Conservation (phyloP, 92 coral and sea anemone species). For the Plumapathes pennacea region DNA sequence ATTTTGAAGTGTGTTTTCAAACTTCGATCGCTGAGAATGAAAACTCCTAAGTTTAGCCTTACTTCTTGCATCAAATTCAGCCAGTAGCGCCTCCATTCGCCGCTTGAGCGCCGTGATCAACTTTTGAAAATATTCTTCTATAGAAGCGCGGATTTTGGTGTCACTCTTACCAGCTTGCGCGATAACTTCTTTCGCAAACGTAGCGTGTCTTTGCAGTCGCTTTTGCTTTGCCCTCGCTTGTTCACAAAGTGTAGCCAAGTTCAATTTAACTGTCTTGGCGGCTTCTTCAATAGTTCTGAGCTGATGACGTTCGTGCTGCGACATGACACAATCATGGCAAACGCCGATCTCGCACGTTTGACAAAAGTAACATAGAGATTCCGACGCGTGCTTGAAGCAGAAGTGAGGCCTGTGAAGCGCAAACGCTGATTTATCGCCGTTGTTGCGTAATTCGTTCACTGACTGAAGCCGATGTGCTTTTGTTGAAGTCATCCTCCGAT, state of each 20-base stretch:
- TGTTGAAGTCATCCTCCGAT: constrained; percentile 71
- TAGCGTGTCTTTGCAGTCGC: constrained; percentile 21
- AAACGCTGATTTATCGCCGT: constrained; percentile 8
- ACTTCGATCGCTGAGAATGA: constrained; percentile 30
- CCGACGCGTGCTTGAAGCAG: constrained; percentile 42
- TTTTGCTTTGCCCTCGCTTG: constrained; percentile 42
- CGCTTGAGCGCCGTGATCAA: constrained; percentile 48
- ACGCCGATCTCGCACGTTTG: constrained; percentile 38
- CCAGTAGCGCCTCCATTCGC: constrained; percentile 59
- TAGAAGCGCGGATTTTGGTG: constrained; percentile 20
- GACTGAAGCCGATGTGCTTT: constrained; percentile 46
- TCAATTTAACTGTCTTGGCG: constrained; percentile 35
- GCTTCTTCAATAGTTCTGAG: constrained; percentile 20
- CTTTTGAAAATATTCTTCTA: constrained; percentile 63
- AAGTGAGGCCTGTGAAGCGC: constrained; percentile 32
- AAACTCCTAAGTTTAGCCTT: constrained; percentile 41
- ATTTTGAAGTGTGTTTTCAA: constrained; percentile 31
- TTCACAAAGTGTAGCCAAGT: constrained; percentile 48
- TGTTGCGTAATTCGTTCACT: constrained; percentile 47
- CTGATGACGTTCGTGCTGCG: constrained; percentile 44
- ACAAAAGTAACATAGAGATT: constrained; percentile 52
- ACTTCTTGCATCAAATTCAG: constrained; percentile 46
- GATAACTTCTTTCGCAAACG: constrained; percentile 28
- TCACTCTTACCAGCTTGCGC: constrained; percentile 30
- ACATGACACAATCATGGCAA: constrained; percentile 48